Evolutionary conservation across 2,888 invertebrate species (phyloP).

Genomic region (Ochropleura plecta): DNA sequence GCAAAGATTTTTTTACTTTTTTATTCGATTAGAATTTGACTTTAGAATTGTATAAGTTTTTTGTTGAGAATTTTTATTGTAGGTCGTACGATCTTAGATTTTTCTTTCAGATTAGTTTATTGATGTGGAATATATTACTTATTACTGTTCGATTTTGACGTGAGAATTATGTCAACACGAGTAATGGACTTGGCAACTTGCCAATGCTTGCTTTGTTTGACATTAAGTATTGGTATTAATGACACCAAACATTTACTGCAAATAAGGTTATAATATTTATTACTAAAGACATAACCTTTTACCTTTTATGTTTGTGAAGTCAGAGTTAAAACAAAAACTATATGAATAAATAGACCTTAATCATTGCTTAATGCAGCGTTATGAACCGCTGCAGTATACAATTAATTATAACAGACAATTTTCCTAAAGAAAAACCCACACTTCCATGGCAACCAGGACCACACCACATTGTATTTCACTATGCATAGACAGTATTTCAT

Average conservation of each 20-base stretch:
- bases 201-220: constrained; percentile 36
- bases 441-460: background rate
- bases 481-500: constrained; percentile 60
- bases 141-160: constrained; percentile 6
- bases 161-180: constrained; percentile 34
- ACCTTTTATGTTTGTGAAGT: background rate
- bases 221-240: constrained; percentile 40
- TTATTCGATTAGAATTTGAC: constrained; percentile 38
- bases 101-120: constrained; percentile 5
- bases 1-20: constrained; percentile 18
- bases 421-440: constrained; percentile 13
- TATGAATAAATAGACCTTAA: background rate
- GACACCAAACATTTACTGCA: constrained; percentile 24
- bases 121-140: constrained; percentile 18
- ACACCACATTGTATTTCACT: constrained; percentile 17
- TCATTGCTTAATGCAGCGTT: background rate
- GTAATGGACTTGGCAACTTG: constrained; percentile 28
- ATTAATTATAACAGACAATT: background rate
- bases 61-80: constrained; percentile 18
- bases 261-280: constrained; percentile 38
- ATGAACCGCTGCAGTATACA: background rate
- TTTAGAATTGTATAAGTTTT: constrained; percentile 34
- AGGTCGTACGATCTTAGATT: background rate
- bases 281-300: constrained; percentile 17
- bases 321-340: too few relatives aligned